Percentiles rank a stretch among this genome's conserved stretches.
These are phyloP conservation scores for Thamnophis elegans DNA, from an alignment of 2,797 vertebrate genomes.

Conservation along the genomic window DNA sequence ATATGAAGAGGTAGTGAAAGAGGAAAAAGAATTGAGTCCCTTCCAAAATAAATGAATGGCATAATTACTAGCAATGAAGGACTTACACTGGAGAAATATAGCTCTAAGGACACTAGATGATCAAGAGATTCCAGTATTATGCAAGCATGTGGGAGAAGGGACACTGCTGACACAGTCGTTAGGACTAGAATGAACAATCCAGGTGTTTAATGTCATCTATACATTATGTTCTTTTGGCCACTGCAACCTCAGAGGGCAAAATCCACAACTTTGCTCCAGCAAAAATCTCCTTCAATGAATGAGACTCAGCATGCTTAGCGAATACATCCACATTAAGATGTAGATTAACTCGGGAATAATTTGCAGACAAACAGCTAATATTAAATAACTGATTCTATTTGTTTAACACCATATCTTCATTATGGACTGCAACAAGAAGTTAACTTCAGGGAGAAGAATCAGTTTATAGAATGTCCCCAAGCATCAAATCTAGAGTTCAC, in stretches of 20 bases:
- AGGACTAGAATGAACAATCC: conserved; percentile 30
- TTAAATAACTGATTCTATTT: conserved; percentile 42
- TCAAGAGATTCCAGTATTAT: background rate
- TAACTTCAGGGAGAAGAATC: conserved; percentile 41
- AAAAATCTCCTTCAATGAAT: background rate
- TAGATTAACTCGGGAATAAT: background rate
- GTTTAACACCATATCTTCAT: conserved; percentile 19
- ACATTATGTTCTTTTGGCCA: background rate
- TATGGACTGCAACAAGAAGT: background rate
- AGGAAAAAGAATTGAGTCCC: conserved; percentile 64
- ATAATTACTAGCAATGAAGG: conserved; percentile 37
- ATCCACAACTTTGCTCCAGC: background rate
- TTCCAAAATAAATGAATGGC: conserved; percentile 58
- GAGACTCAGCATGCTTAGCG: background rate
- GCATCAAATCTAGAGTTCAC: conserved; percentile 64
- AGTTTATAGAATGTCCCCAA: conserved; percentile 50
- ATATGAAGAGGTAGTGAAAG: conserved; percentile 91
- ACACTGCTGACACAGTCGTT: background rate
- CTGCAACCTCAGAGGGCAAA: background rate
- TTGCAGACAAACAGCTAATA: conserved; percentile 15
- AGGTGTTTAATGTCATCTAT: conserved; percentile 46
- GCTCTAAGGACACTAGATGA: background rate
- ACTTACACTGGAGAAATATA: background rate
- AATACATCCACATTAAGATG: background rate
- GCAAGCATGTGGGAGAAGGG: background rate